phyloP scores from a whole-genome alignment of 2,888 invertebrate species.

The Meloe dianella region DNA sequence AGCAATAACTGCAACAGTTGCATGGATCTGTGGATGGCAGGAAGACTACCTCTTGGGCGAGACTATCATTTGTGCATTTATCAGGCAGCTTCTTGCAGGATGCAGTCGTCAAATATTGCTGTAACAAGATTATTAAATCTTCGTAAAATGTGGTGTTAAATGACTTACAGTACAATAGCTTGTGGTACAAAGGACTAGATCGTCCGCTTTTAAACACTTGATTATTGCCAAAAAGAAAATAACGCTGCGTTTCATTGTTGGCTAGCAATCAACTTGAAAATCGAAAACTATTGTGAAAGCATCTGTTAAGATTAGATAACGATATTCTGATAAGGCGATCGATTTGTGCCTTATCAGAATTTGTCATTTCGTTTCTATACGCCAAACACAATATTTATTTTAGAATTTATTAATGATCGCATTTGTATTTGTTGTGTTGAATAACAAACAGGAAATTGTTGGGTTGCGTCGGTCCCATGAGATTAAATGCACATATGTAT shows the following conservation, averaged over 20 bases:
- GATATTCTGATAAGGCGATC: background rate
- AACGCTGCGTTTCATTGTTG: background rate
- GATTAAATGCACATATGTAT: too few species aligned
- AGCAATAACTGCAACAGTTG: constrained; percentile 69
- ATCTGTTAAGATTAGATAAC: background rate
- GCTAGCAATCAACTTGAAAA: background rate
- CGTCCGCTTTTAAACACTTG: background rate
- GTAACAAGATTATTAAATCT: background rate
- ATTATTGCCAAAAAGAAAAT: background rate
- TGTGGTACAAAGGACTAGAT: background rate
- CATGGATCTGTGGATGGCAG: constrained; percentile 66
- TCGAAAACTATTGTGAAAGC: background rate
- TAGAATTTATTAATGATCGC: too few species aligned
- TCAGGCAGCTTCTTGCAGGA: constrained; percentile 45
- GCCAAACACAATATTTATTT: too few species aligned
- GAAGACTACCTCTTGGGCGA: constrained; percentile 63
- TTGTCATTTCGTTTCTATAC: too few species aligned
- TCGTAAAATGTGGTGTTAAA: background rate
- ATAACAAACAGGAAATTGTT: too few species aligned
- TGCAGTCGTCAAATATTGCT: background rate
- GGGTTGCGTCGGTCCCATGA: too few species aligned
- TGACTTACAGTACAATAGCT: background rate
- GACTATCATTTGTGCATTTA: constrained; percentile 64
- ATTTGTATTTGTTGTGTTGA: too few species aligned
- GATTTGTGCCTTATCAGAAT: background rate